Evolutionary conservation across 1,140 invertebrate species (phyloP).

Genomic region (Oreohelix idahoensis): DNA sequence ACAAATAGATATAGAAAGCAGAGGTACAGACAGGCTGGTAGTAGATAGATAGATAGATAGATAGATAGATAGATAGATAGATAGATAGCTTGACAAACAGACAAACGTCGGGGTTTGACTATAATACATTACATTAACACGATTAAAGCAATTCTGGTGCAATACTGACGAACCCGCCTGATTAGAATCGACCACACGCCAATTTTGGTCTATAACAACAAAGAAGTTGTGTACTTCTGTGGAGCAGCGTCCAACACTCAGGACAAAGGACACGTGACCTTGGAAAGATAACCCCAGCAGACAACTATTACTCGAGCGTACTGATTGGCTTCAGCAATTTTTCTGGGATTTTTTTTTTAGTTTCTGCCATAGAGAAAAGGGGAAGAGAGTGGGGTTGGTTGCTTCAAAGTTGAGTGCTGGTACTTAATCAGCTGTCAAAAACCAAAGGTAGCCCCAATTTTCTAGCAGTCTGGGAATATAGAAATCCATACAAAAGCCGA

Average conservation of each 20-base stretch:
- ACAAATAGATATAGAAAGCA: too few relatives aligned
- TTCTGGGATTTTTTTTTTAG: neutral
- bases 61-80: neutral
- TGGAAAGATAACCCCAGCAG: neutral
- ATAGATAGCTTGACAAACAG: neutral
- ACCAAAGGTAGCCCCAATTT: neutral
- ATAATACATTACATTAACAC: neutral
- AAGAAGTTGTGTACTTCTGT: neutral
- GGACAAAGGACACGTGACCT: neutral
- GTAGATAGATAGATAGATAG: neutral
- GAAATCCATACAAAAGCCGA: neutral
- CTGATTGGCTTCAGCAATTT: neutral
- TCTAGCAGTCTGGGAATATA: slow-evolving; percentile 2
- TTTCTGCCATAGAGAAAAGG: neutral
- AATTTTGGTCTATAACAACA: neutral
- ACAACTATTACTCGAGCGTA: neutral
- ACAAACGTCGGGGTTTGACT: too few relatives aligned
- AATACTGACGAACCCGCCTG: neutral
- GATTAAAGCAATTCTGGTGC: neutral
- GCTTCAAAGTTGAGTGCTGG: neutral
- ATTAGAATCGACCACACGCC: neutral
- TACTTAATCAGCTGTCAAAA: slow-evolving; percentile 14
- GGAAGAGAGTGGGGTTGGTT: neutral
- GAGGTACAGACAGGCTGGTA: neutral
- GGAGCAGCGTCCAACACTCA: neutral